Conservation (phyloP, 2,113 vertebrate species). For the Polypterus senegalus region DNA sequence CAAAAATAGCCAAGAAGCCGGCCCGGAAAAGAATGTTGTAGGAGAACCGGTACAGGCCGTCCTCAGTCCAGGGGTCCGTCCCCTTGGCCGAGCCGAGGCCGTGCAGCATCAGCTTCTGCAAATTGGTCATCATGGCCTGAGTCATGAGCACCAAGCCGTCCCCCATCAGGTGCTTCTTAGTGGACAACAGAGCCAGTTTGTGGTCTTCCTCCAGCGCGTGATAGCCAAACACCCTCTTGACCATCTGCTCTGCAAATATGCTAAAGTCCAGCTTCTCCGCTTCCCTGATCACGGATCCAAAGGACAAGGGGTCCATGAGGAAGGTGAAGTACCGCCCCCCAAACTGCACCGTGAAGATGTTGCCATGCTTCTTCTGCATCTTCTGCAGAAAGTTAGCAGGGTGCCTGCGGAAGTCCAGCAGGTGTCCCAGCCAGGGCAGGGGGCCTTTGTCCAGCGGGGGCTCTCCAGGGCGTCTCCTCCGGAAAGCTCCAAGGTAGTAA, state of each 20-base stretch:
- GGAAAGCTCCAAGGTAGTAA: background rate
- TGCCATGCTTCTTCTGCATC: slow-evolving; percentile 2
- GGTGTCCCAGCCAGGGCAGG: slow-evolving; percentile 10
- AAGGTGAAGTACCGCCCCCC: background rate
- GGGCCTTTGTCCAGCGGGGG: background rate
- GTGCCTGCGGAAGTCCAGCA: slow-evolving; percentile 1
- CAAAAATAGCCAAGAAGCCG: background rate
- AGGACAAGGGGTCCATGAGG: background rate
- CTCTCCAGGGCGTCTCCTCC: background rate
- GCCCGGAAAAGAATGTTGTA: background rate
- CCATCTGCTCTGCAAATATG: background rate
- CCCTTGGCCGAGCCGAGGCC: background rate
- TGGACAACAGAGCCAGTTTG: background rate
- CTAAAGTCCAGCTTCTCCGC: background rate
- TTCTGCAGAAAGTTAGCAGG: background rate
- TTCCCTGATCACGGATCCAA: slow-evolving; percentile 1
- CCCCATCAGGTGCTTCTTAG: slow-evolving; percentile 2
- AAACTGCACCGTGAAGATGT: background rate
- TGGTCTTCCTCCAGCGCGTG: background rate
- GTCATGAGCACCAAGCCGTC: background rate
- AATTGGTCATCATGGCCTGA: slow-evolving; percentile 1
- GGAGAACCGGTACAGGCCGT: background rate
- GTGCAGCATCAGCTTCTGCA: slow-evolving; percentile 8
- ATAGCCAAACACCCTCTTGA: background rate
- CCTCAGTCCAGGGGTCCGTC: background rate